Evolutionary conservation across 2,113 vertebrate species (phyloP).

Genomic region (Spea multiplicata): DNA sequence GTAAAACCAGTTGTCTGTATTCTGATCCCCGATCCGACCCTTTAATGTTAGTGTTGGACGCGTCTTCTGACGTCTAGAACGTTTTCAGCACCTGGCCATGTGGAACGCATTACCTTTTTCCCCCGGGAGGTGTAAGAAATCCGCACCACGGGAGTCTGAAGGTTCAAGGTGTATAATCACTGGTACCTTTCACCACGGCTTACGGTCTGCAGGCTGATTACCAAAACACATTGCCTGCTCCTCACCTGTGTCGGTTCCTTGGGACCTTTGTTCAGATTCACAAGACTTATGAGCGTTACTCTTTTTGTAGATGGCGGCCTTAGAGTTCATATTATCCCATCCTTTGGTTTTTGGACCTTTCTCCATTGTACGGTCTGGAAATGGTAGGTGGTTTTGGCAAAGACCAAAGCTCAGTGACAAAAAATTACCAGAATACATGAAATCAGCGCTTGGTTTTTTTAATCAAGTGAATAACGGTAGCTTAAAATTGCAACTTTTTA

Average conservation of each 20-base stretch:
- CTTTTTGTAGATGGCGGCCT: not conserved
- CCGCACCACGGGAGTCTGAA: slow-evolving; percentile 58
- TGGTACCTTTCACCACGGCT: slow-evolving; percentile 43
- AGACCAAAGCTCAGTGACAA: not conserved
- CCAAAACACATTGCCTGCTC: slow-evolving; percentile 56
- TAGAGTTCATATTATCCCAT: not conserved
- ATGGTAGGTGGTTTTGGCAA: not conserved
- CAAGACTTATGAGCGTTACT: not conserved
- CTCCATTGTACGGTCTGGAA: not conserved
- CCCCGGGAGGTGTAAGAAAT: slow-evolving; percentile 55
- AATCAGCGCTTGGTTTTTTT: not conserved
- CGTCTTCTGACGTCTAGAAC: slow-evolving; percentile 52
- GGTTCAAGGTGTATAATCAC: slow-evolving; percentile 54
- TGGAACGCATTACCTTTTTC: slow-evolving; percentile 63
- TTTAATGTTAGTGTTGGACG: slow-evolving; percentile 5
- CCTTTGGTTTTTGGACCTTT: not conserved
- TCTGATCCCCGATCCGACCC: not conserved
- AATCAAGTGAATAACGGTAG: not conserved
- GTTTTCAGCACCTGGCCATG: slow-evolving; percentile 56
- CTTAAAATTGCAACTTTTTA: no score
- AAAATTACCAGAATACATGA: not conserved
- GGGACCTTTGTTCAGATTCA: not conserved
- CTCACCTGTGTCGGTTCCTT: not conserved
- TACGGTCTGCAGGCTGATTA: slow-evolving; percentile 55
- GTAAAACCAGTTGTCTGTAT: not conserved